Base-by-base conservation (phyloP, 2,113 vertebrate species). In the Pygoscelis antarcticus region DNA sequence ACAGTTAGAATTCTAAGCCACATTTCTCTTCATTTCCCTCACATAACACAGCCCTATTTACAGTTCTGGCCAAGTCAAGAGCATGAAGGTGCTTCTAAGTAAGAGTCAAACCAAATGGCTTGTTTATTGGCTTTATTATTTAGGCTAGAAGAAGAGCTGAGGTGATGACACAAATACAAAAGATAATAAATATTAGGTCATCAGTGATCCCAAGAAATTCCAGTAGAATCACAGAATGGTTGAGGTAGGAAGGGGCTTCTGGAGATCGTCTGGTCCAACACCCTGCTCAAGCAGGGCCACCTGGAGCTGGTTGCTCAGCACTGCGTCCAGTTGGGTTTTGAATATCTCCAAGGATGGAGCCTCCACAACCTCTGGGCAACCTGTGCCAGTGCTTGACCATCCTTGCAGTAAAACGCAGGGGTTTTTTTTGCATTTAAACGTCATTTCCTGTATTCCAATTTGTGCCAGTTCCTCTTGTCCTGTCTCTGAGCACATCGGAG, bases 21-120 rank as follows among this genome's bases (percentile, higher is more conserved):
- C 52, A 3, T 93, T 96, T 96, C 70, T 76, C 93, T 92, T 92
- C 6, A 66, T 89, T 96, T 96, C 21, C 21, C 36, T 97, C 51
- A 38, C 4, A 40, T 83, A 26, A 57, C 77, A 78, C 70, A 95
- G 55, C 58, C 23, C 46, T 87, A 7, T 90, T 89, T 93, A 90
- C 74, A 51, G 76, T 90, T 95, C 86, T 96, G 86, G 62, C 76
- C 61, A 57, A 70, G 72, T 38, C 70, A 83, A 77, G 74, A 85
- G 54, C 69, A 90, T 75, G 87, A 93, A 97, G n/a, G 2, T 65
- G 65, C 46, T 83, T 86, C 51, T 68, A 51, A 89, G 21, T 38
- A 13, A 70, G 51, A 75, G 19, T 80, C 44, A 93, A 93, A 36
- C 58, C 76, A 88, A 75, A 26, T 46, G 62, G 34, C 22, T 87